Conservation (phyloP, 1,140 invertebrate species). For the Agrypnia vestita region DNA sequence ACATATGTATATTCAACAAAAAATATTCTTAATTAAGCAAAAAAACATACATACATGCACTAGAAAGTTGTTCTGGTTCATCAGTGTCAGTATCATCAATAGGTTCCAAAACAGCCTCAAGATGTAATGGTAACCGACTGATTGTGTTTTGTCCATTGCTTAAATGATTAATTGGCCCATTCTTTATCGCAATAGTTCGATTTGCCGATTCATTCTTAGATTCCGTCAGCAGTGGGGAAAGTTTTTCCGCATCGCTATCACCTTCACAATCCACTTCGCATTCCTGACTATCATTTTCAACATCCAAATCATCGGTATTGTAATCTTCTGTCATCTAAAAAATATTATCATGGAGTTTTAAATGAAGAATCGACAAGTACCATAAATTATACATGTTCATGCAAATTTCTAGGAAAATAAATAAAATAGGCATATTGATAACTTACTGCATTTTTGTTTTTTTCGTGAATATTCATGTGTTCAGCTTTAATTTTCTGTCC, state of each 20-base stretch:
- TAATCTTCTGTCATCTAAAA: slow-evolving; percentile 53
- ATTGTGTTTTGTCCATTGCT: slow-evolving; percentile 56
- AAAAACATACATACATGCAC: slow-evolving; percentile 62
- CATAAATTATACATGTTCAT: background rate
- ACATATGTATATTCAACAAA: no score
- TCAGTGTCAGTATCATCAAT: slow-evolving; percentile 75
- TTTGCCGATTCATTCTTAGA: slow-evolving; percentile 33
- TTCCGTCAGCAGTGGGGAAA: slow-evolving; percentile 82
- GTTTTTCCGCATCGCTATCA: slow-evolving; percentile 86
- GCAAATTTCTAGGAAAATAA: no score
- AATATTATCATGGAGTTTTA: background rate
- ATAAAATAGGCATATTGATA: no score
- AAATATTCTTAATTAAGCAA: no score
- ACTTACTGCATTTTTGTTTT: slow-evolving; percentile 55
- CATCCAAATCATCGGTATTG: slow-evolving; percentile 56
- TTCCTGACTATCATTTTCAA: slow-evolving; percentile 57
- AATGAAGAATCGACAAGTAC: background rate
- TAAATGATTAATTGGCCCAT: slow-evolving; percentile 46
- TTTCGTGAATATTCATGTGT: slow-evolving; percentile 50
- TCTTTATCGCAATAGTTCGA: slow-evolving; percentile 50
- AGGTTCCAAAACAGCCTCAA: slow-evolving; percentile 71
- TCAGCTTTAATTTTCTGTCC: slow-evolving; percentile 54
- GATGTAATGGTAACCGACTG: slow-evolving; percentile 63
- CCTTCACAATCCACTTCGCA: slow-evolving; percentile 74
- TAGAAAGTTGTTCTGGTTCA: slow-evolving; percentile 64